Evolutionary conservation across 2,113 vertebrate species (phyloP).

Genomic region (Bucco capensis): DNA sequence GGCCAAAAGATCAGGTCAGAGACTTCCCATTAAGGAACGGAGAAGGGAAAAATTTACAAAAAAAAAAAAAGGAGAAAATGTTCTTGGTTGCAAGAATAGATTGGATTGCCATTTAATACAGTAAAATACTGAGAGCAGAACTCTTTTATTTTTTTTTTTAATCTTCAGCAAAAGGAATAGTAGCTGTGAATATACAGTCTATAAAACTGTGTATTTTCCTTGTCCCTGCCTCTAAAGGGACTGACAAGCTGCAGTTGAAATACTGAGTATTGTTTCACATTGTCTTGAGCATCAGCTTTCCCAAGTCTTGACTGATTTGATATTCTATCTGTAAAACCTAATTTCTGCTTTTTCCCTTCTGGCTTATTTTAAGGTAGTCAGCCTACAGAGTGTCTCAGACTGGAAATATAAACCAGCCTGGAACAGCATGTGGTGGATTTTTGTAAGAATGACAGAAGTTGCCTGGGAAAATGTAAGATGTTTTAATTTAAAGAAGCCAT

Average conservation of each 20-base stretch:
- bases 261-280: background rate
- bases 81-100: background rate
- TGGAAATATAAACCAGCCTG: background rate
- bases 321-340: background rate
- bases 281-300: background rate
- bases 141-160: background rate
- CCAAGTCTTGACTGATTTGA: background rate
- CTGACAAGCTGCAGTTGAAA: background rate
- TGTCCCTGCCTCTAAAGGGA: background rate
- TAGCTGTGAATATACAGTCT: background rate
- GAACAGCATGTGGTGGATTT: background rate
- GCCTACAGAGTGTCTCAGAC: background rate
- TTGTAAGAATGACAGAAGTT: background rate
- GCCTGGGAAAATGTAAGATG: background rate
- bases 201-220: background rate
- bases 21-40: background rate
- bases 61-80: background rate
- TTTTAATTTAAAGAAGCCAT: background rate
- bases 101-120: background rate
- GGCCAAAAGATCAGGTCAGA: background rate
- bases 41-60: background rate
- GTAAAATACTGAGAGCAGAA: background rate
- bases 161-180: background rate
- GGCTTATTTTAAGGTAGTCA: background rate
- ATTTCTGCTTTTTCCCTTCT: background rate